Conservation (phyloP, 2,113 vertebrate species). For the Uria lomvia region DNA sequence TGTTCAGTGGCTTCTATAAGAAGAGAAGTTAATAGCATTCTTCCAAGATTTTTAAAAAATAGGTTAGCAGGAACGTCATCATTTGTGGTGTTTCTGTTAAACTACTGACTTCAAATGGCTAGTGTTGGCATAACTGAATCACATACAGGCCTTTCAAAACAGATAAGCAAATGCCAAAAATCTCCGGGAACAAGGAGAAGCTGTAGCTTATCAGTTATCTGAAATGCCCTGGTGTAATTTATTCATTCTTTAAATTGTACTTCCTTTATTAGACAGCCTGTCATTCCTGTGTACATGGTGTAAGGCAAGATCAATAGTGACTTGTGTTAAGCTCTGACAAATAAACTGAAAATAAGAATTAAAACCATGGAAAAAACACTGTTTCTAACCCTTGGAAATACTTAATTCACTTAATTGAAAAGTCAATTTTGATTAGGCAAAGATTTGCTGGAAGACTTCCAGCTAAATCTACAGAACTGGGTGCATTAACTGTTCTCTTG, state of each 20-base stretch:
- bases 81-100: not conserved
- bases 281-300: not conserved
- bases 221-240: not conserved
- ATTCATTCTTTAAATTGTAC: not conserved
- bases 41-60: not conserved
- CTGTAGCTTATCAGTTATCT: not conserved
- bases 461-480: not conserved
- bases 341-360: not conserved
- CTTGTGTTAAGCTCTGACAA: not conserved
- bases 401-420: not conserved
- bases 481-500: not conserved
- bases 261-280: not conserved
- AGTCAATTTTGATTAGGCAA: not conserved
- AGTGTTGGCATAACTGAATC: not conserved
- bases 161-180: not conserved
- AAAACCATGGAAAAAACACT: not conserved
- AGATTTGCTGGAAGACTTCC: not conserved
- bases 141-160: not conserved
- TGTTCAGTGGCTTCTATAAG: not conserved
- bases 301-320: not conserved
- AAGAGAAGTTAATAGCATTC: not conserved
- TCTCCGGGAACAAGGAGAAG: not conserved
- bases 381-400: not conserved
- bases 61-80: not conserved
- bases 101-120: not conserved